Percentiles rank a stretch among this genome's conserved stretches.
Conservation (phyloP, 2,113 vertebrate species). For the Gobius niger region DNA sequence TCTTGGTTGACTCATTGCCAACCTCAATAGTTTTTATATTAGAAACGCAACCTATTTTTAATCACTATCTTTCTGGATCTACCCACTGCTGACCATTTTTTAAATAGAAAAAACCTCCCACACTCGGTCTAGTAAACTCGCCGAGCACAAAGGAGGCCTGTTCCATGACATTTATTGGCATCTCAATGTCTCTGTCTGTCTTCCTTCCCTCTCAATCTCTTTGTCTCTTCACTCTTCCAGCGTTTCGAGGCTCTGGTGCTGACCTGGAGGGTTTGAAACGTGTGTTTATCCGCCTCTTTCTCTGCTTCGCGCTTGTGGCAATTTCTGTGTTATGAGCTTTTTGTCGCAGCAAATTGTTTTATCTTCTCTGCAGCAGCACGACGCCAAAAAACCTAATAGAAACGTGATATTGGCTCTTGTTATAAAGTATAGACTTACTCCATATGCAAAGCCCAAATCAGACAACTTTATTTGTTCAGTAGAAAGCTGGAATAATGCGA, state of each 20-base stretch:
- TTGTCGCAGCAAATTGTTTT: constrained; percentile 25
- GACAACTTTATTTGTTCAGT: too few species aligned
- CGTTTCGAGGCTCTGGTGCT: constrained; percentile 69
- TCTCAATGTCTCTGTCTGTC: constrained; percentile 41
- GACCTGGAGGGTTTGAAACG: constrained; percentile 81
- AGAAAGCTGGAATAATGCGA: too few species aligned
- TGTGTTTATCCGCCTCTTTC: constrained; percentile 66
- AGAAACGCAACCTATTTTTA: too few species aligned
- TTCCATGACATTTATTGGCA: constrained; percentile 9
- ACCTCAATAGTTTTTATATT: neutral
- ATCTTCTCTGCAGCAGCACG: constrained; percentile 57
- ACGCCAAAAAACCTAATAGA: neutral
- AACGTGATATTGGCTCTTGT: neutral
- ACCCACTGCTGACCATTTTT: neutral
- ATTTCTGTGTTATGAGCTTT: constrained; percentile 38
- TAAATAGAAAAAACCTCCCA: neutral
- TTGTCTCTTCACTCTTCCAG: constrained; percentile 57
- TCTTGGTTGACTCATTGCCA: too few species aligned
- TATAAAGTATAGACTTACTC: neutral
- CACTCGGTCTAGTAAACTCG: neutral
- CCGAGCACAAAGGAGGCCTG: neutral
- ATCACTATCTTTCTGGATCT: neutral
- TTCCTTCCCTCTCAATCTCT: constrained; percentile 34
- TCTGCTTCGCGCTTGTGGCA: constrained; percentile 53
- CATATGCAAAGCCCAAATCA: too few species aligned